Conservation (phyloP, 2,113 vertebrate genomes). For the Ameiurus melas region DNA sequence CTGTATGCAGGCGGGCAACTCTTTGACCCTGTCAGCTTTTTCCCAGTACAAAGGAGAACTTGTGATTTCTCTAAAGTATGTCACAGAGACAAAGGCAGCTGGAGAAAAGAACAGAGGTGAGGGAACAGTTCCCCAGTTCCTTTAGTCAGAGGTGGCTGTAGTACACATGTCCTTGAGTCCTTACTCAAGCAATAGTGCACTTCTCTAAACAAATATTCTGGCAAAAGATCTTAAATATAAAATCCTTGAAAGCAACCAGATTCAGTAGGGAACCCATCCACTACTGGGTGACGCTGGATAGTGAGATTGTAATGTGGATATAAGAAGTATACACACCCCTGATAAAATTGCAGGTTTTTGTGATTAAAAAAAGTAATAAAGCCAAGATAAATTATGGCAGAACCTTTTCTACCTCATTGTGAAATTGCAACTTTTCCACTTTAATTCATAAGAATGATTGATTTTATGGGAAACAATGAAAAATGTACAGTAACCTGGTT, state of each 20-base stretch:
- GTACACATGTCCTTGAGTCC: too few species aligned
- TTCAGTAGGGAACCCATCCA: not conserved
- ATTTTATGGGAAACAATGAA: too few species aligned
- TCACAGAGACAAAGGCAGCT: conserved; percentile 73
- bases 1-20: conserved; percentile 51
- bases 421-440: too few species aligned
- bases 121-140: not conserved
- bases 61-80: conserved; percentile 90
- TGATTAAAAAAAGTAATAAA: too few species aligned
- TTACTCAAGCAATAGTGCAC: not conserved
- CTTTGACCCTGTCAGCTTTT: conserved; percentile 58
- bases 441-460: too few species aligned
- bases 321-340: too few species aligned
- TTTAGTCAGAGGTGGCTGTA: not conserved
- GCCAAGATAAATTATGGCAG: too few species aligned
- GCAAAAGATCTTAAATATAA: not conserved
- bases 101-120: conserved; percentile 66
- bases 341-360: too few species aligned
- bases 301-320: not conserved
- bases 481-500: too few species aligned
- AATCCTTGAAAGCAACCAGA: not conserved
- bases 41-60: conserved; percentile 86
- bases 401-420: too few species aligned
- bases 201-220: not conserved
- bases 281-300: too few species aligned